Base-by-base conservation (phyloP, 2,888 invertebrate genomes). In the Alentia gelatinosa region DNA sequence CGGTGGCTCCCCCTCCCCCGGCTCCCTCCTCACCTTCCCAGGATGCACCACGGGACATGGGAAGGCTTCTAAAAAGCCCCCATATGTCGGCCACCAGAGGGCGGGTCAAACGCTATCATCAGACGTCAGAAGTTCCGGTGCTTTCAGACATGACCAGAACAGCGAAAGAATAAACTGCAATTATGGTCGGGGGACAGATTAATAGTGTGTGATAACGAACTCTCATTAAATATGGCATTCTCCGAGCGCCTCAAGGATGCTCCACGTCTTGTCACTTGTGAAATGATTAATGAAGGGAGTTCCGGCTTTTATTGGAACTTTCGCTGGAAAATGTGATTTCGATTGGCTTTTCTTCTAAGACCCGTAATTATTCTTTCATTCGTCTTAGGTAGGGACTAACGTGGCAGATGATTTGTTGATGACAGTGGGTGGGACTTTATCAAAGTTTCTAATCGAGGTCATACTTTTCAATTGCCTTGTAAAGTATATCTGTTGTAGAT, bases 31-130 rank as follows among this genome's bases (percentile, higher is more conserved):
- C 68, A 3, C 68, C 26, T 68, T 26, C 68, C 26, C n/a, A 30
- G 12, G 1, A 3, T 30, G 68, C 68, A 30, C 30, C 68, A 26
- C 12, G 33, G 33, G 68, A 68, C 30, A 9, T 68, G 68, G 68
- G 30, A 68, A 68, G 68, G 30, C 68, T 26, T 26, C 23, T 3
- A 68, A 68, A 68, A 68, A 68, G 30, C 68, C 1, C 12, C 68
- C 68, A 1, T 68, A 68, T 68, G 68, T 68, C 26, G 26, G 68
- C n/a, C 68, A 26, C 68, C 1, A 39, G 79, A 39, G 79, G 79
- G 39, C 37, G 79, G 79, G 79, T 79, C 79, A 79, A 79, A 5
- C 79, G 37, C 79, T 79, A 79, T 79, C 79, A 79, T 79, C 79
- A 79, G 79, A 37, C 39, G 35, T 23, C 79, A 79, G 79, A 37